Conservation (phyloP, 2,888 invertebrate genomes). For the Cryptophagus acutangulus region DNA sequence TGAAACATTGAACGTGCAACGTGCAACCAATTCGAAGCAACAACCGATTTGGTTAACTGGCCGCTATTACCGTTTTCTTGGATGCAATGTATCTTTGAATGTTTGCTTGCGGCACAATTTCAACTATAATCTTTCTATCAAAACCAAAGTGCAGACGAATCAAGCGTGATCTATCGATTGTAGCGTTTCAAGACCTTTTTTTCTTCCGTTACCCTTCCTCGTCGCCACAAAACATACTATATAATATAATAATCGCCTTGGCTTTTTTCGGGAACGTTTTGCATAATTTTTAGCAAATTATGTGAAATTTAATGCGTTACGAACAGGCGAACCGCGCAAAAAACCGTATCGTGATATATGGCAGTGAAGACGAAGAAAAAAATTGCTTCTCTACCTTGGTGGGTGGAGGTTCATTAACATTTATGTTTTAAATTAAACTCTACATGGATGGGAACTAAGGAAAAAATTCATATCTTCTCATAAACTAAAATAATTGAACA, state of each 20-base stretch:
- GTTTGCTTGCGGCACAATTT: slow-evolving; percentile 21
- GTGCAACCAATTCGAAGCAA: slow-evolving; percentile 5
- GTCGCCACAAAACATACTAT: background rate
- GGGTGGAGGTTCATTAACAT: too few species aligned
- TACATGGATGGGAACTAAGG: too few species aligned
- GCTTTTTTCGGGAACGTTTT: slow-evolving; percentile 20
- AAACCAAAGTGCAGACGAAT: slow-evolving; percentile 37
- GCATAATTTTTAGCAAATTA: slow-evolving; percentile 27
- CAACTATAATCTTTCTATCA: slow-evolving; percentile 42
- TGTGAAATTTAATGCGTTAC: slow-evolving; percentile 23
- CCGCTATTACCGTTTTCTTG: slow-evolving; percentile 25
- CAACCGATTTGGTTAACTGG: slow-evolving; percentile 19
- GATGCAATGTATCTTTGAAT: slow-evolving; percentile 18
- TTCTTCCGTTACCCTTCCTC: too few species aligned
- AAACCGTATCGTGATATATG: slow-evolving; percentile 23
- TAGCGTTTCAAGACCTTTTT: slow-evolving; percentile 15
- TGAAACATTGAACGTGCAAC: slow-evolving; percentile 12
- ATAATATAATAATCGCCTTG: too few species aligned
- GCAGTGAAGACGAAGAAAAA: too few species aligned
- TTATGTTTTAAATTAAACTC: too few species aligned
- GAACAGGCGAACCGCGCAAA: too few species aligned
- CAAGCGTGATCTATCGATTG: slow-evolving; percentile 41
- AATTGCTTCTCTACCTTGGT: too few species aligned
- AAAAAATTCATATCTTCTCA: too few species aligned
- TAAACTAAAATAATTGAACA: too few species aligned